Conservation (phyloP, 1,140 invertebrate genomes). For the Leptinotarsa texana region DNA sequence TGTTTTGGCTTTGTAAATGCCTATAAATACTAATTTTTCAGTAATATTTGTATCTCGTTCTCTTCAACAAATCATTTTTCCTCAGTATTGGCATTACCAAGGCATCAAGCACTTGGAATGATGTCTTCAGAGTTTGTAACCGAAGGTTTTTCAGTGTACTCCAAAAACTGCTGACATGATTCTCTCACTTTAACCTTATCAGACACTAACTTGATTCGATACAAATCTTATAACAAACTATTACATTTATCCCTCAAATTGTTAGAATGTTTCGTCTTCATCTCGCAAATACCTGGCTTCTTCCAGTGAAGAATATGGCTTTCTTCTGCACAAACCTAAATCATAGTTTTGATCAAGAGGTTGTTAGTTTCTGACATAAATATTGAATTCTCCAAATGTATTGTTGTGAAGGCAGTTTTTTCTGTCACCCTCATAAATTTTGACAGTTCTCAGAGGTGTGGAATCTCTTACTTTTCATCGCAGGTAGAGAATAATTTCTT, state of each 20-base stretch:
- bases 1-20: no score
- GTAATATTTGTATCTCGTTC: not conserved
- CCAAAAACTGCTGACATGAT: not conserved
- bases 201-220: not conserved
- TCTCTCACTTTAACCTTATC: not conserved
- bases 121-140: not conserved
- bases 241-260: constrained; percentile 9
- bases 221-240: not conserved
- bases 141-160: not conserved
- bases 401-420: constrained; percentile 26
- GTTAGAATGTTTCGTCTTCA: constrained; percentile 12
- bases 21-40: no score
- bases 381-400: constrained; percentile 18
- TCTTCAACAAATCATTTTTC: not conserved
- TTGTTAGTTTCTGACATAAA: not conserved
- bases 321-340: not conserved
- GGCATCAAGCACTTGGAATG: not conserved
- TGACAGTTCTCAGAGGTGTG: constrained; percentile 8
- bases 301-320: constrained; percentile 4
- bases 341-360: constrained; percentile 2
- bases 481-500: constrained; percentile 7
- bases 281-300: not conserved
- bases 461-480: not conserved
- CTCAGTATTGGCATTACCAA: not conserved
- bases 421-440: not conserved